Evolutionary conservation across 2,797 vertebrate genomes (phyloP), one percentile per base, ranked within the genome.

Genomic region (Amniataba percoides): DNA sequence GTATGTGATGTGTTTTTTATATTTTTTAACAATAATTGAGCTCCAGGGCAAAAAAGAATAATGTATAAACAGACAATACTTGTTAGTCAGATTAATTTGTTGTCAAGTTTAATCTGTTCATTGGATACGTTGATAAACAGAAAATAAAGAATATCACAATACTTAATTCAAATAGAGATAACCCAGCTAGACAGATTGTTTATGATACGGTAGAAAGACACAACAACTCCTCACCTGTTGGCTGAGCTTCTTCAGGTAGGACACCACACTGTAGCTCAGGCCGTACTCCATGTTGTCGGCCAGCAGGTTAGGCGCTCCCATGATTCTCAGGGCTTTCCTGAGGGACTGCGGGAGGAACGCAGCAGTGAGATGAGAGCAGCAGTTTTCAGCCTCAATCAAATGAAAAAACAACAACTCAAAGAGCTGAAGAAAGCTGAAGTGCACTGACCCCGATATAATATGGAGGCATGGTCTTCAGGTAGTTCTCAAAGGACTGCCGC

Each of bases 241-340:
- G 94, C 97, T 99, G 94, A 99, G 98, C 94, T 99, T 99, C 95
- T 99, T 99, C 94, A 99, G 96, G 95, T 99, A 99, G 90, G 97
- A 98, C 89, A 99, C 98, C 87, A 99, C 97, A 85, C 97, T 99
- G 96, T 98, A 99, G 95, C 97, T 99, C 94, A 99, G 96, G 77
- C 98, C 98, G 83, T 98, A 99, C 95, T 99, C 98, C 97, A 99
- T 97, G 95, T 97, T 99, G 93, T 99, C 98, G 52, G 97, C 97
- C 91, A 99, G 96, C 91, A 99, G 96, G 95, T 98, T 99, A 51
- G 98, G 97, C 61, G 97, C 97, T 94, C 98, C 98, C 98, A 99
- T 99, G 96, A 99, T 99, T 90, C 97, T 97, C 89, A 99, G 94
- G 61, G 98, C 98, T 93, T 99, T 99, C 94, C 97, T 98, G 93